Evolutionary conservation across 2,888 invertebrate species (phyloP).

Genomic region (Drosophila paranaensis): DNA sequence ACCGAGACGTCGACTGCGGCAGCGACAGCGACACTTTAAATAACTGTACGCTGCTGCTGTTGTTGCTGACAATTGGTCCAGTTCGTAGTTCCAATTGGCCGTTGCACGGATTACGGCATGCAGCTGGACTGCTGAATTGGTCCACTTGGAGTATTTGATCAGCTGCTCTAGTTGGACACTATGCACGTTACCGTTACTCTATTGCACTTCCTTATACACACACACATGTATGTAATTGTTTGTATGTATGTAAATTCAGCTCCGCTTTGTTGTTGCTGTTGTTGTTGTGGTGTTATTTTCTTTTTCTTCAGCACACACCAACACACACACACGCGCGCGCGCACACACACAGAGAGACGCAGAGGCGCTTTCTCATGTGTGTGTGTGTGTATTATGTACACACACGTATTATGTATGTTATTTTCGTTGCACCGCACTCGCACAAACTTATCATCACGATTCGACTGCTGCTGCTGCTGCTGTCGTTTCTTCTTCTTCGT

Average conservation of each 20-base stretch:
- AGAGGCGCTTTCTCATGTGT: conserved; percentile 46
- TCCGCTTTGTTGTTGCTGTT: conserved; percentile 69
- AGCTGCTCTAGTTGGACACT: conserved; percentile 30
- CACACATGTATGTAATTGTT: conserved; percentile 13
- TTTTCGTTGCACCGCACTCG: conserved; percentile 77
- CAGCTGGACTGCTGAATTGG: conserved; percentile 34
- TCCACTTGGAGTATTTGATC: conserved; percentile 25
- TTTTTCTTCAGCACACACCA: conserved; percentile 47
- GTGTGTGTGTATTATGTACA: conserved; percentile 55
- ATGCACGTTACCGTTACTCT: conserved; percentile 45
- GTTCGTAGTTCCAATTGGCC: conserved; percentile 41
- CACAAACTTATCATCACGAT: conserved; percentile 71
- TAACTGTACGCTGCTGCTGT: conserved; percentile 42
- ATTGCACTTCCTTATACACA: conserved; percentile 68
- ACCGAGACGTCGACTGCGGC: conserved; percentile 44
- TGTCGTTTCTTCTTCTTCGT: conserved; percentile 74
- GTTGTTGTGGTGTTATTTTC: neutral
- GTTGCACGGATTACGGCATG: conserved; percentile 57
- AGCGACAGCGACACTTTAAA: conserved; percentile 51
- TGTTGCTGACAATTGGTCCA: conserved; percentile 33
- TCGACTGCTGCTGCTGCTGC: conserved; percentile 76
- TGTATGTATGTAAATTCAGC: conserved; percentile 47
- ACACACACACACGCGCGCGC: conserved; percentile 25
- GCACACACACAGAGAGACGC: conserved; percentile 32
- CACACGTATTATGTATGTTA: conserved; percentile 70